These are phyloP conservation scores for Potorous gilbertii DNA, from an alignment of 2,797 vertebrate genomes.

Conservation along the genomic window DNA sequence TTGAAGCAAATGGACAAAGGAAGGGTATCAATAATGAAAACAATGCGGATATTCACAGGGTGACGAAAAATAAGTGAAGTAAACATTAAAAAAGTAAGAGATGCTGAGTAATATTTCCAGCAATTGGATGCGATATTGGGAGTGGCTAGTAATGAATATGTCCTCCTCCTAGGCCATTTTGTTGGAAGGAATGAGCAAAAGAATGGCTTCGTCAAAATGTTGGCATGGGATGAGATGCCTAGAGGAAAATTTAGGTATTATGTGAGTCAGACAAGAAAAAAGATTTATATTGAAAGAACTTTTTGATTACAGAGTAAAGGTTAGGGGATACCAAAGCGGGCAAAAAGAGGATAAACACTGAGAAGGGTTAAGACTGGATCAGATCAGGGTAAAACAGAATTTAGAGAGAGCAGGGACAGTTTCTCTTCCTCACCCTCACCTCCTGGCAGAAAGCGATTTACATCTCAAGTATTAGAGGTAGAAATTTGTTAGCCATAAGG, in stretches of 20 bases:
- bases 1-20: not conserved
- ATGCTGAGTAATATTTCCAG: not conserved
- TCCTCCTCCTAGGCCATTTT: not conserved
- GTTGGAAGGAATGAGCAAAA: not conserved
- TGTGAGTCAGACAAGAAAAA: not conserved
- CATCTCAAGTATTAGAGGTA: not conserved
- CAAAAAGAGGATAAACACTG: not conserved
- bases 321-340: too few relatives aligned
- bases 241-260: not conserved
- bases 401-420: not conserved
- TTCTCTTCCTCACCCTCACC: not conserved
- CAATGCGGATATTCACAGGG: not conserved
- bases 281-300: not conserved
- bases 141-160: not conserved
- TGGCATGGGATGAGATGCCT: not conserved
- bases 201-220: not conserved
- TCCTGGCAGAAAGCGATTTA: not conserved
- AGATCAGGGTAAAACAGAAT: not conserved
- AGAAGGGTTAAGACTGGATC: not conserved
- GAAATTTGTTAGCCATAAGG: not conserved
- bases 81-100: not conserved
- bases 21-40: not conserved
- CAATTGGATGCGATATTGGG: not conserved
- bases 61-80: not conserved
- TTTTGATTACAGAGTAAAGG: not conserved